Evolutionary conservation across 2,797 vertebrate genomes (phyloP).

Genomic region (Darevskia nairensis): DNA sequence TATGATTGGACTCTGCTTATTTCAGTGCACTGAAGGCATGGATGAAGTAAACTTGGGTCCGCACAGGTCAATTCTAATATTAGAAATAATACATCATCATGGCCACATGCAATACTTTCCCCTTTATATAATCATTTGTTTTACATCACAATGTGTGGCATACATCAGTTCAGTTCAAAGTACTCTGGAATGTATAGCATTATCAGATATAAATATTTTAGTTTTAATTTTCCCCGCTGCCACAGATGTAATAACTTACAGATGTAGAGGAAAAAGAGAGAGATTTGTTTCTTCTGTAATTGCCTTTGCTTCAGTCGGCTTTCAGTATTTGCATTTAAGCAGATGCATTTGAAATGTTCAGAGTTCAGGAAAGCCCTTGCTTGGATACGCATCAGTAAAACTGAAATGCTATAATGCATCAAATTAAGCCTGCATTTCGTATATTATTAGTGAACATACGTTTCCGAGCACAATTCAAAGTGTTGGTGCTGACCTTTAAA

Average conservation of each 20-base stretch:
- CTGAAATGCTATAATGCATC: background rate
- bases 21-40: background rate
- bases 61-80: conserved; percentile 1
- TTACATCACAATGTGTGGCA: background rate
- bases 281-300: conserved; percentile 47
- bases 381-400: conserved; percentile 54
- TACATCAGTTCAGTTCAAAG: background rate
- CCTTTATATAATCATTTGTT: conserved; percentile 2
- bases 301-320: conserved; percentile 48
- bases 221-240: conserved; percentile 47
- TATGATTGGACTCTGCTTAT: background rate
- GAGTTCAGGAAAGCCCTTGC: conserved; percentile 43
- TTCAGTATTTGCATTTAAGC: conserved; percentile 59
- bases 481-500: too few species aligned
- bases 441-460: background rate
- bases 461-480: background rate
- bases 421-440: background rate
- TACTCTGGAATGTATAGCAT: background rate
- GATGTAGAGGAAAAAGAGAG: conserved; percentile 26
- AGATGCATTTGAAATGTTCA: background rate
- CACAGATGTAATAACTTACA: conserved; percentile 42
- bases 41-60: background rate
- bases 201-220: conserved; percentile 54
- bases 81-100: background rate
- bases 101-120: background rate